Conservation (phyloP, 2,113 vertebrate species). For the Apteryx owenii region DNA sequence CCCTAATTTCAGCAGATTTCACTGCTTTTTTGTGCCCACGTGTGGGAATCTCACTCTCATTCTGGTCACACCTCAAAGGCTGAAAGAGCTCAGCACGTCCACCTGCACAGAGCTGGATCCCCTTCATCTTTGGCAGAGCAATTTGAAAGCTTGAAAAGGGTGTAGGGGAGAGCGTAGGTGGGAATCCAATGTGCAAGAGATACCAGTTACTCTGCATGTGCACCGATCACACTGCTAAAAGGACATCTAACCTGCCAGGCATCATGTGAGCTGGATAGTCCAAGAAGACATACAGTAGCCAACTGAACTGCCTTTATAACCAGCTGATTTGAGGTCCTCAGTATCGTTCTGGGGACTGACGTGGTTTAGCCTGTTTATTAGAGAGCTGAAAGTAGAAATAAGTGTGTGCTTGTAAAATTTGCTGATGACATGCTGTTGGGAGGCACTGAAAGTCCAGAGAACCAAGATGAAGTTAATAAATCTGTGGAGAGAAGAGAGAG, state of each 20-base stretch:
- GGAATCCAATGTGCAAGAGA: background rate
- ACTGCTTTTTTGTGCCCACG: background rate
- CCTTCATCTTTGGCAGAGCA: background rate
- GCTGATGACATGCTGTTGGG: too few species aligned
- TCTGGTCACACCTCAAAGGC: background rate
- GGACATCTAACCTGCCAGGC: background rate
- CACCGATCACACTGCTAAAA: background rate
- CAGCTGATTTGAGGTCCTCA: background rate
- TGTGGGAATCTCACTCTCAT: background rate
- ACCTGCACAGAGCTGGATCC: accelerated
- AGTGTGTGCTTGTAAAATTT: too few species aligned
- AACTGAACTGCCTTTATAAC: background rate
- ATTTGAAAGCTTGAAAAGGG: background rate
- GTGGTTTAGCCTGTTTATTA: background rate
- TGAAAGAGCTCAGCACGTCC: background rate
- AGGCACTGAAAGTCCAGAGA: too few species aligned
- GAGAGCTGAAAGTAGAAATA: background rate
- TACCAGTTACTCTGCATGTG: background rate
- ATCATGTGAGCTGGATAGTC: background rate
- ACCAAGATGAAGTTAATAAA: too few species aligned
- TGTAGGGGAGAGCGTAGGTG: background rate
- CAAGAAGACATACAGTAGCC: background rate
- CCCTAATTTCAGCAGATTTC: background rate
- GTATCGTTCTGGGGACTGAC: background rate
- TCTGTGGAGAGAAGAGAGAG: too few species aligned